Evolutionary conservation across 2,113 vertebrate genomes (phyloP).

Genomic region (Pelmatolapia mariae): DNA sequence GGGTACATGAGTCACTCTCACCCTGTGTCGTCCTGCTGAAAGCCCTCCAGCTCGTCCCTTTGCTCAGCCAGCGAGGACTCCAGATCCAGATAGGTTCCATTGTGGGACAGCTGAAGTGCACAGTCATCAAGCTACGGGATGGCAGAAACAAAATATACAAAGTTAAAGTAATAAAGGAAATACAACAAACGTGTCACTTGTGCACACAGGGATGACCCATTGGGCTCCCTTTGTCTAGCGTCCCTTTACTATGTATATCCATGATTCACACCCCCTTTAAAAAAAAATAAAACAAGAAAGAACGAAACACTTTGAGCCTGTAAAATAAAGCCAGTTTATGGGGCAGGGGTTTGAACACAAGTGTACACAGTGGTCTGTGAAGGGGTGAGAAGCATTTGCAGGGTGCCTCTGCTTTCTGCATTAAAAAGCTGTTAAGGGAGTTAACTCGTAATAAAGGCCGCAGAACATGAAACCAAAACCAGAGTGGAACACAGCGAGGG

Average conservation of each 20-base stretch:
- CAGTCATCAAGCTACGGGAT: conserved; percentile 88
- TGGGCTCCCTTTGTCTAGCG: neutral
- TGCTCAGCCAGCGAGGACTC: conserved; percentile 92
- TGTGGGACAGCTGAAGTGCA: conserved; percentile 91
- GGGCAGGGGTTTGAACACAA: neutral
- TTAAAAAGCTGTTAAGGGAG: conserved; percentile 43
- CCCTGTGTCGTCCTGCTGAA: conserved; percentile 86
- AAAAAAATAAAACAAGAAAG: neutral
- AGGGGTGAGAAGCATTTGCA: neutral
- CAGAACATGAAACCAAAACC: conserved; percentile 50
- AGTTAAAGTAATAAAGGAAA: neutral
- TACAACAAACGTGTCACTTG: neutral
- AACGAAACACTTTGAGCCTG: neutral
- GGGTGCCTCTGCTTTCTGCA: conserved; percentile 30
- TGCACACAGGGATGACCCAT: neutral
- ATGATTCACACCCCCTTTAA: conserved; percentile 35
- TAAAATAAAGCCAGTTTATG: conserved; percentile 35
- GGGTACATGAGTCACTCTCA: conserved; percentile 60
- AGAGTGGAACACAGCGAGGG: neutral
- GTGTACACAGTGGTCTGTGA: conserved; percentile 3
- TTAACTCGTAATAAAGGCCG: conserved; percentile 44
- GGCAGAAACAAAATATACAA: neutral
- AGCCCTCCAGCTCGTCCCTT: conserved; percentile 90
- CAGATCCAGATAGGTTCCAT: conserved; percentile 92
- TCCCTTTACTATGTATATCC: neutral